Conservation (phyloP, 1,140 invertebrate species). For the Nautilus pompilius region DNA sequence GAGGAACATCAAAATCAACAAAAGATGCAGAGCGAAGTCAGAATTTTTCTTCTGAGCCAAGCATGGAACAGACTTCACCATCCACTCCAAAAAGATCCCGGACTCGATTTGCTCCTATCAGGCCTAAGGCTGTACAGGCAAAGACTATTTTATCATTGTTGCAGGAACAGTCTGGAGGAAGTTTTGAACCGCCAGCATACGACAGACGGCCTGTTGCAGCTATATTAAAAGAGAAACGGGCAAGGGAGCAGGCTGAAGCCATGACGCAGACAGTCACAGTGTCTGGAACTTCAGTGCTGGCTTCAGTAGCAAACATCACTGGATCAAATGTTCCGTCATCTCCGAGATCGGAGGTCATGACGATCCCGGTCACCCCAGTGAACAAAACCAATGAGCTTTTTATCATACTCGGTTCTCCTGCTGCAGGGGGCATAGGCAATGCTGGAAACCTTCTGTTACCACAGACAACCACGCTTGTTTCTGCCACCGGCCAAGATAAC, state of each 20-base stretch:
- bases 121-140: constrained; percentile 25
- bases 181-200: constrained; percentile 13
- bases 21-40: background rate
- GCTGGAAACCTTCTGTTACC: background rate
- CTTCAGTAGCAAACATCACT: too few species aligned
- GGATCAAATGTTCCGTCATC: too few species aligned
- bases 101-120: constrained; percentile 32
- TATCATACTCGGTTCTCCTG: background rate
- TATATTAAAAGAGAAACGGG: constrained; percentile 34
- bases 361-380: background rate
- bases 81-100: constrained; percentile 22
- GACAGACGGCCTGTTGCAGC: constrained; percentile 26
- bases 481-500: background rate
- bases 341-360: background rate
- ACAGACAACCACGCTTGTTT: background rate
- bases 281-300: too few species aligned
- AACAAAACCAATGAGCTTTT: background rate
- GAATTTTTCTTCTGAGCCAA: too few species aligned
- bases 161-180: constrained; percentile 13
- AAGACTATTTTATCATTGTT: constrained; percentile 22
- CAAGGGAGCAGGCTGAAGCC: constrained; percentile 12
- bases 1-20: background rate
- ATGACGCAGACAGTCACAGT: background rate
- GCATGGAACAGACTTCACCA: constrained; percentile 8
- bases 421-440: background rate